Conservation (phyloP, 1,140 invertebrate species). For the Leptinotarsa undecemlineata region DNA sequence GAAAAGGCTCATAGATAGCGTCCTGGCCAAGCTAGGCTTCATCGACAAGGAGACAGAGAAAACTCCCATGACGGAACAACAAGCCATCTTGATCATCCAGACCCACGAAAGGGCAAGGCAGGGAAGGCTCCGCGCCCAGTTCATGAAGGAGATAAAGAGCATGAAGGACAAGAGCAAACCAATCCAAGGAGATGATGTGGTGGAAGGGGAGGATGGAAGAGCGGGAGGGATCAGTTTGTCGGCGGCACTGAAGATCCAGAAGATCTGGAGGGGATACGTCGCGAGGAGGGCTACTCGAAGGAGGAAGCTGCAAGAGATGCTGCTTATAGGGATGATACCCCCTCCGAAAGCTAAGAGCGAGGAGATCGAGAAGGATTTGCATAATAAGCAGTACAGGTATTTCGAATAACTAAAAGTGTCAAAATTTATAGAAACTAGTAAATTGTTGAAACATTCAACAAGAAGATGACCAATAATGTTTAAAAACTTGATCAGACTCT, state of each 20-base stretch:
- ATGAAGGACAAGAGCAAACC: slow-evolving; percentile 74
- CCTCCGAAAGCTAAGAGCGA: slow-evolving; percentile 57
- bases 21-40: slow-evolving; percentile 69
- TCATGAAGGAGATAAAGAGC: slow-evolving; percentile 86
- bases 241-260: slow-evolving; percentile 79
- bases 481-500: no score
- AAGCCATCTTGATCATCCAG: slow-evolving; percentile 86
- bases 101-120: slow-evolving; percentile 89
- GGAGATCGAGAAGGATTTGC: slow-evolving; percentile 56
- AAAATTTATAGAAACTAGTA: no score
- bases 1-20: slow-evolving; percentile 66
- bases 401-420: background rate
- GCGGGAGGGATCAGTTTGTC: slow-evolving; percentile 58
- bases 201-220: slow-evolving; percentile 55
- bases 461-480: no score
- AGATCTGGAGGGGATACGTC: slow-evolving; percentile 80
- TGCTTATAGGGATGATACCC: slow-evolving; percentile 76
- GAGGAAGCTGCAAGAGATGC: slow-evolving; percentile 79
- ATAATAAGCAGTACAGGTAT: slow-evolving; percentile 61
- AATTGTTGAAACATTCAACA: no score
- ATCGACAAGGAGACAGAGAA: slow-evolving; percentile 62
- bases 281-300: slow-evolving; percentile 70
- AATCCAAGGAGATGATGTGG: slow-evolving; percentile 52
- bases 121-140: slow-evolving; percentile 80
- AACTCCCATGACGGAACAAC: slow-evolving; percentile 71